A percentile compares a stretch with the other conserved stretches of the same genome.
These are phyloP conservation scores for Therioaphis trifolii DNA, from an alignment of 2,888 invertebrate species.

Conservation along the genomic window DNA sequence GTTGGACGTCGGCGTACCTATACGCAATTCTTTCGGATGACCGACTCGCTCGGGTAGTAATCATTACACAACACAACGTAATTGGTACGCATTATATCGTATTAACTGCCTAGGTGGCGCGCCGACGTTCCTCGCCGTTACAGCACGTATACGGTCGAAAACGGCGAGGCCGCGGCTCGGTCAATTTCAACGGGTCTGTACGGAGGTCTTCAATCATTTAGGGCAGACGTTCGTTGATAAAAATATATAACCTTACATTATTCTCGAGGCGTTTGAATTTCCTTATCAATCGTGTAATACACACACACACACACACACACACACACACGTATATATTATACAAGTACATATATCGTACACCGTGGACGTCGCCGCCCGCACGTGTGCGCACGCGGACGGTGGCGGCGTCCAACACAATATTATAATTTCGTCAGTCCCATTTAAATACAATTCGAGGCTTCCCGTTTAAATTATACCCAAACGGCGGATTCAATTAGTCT, in stretches of 20 bases:
- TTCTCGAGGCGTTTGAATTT: slow-evolving; percentile 44
- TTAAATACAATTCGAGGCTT: slow-evolving; percentile 62
- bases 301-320: background rate
- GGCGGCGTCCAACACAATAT: background rate
- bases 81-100: no score
- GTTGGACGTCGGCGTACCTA: no score
- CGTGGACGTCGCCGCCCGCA: background rate
- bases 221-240: slow-evolving; percentile 31
- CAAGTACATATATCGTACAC: background rate
- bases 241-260: no score
- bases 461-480: slow-evolving; percentile 61
- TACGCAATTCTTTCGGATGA: no score
- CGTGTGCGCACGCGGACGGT: background rate
- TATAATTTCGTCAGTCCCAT: slow-evolving; percentile 39
- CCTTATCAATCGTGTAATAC: slow-evolving; percentile 35
- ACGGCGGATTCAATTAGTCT: slow-evolving; percentile 57
- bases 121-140: no score
- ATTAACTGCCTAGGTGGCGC: no score
- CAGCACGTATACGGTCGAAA: no score
- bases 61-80: no score
- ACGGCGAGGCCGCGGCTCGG: no score
- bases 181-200: no score
- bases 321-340: no score
- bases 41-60: no score
- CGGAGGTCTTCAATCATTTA: slow-evolving; percentile 11